Conservation (phyloP, 37 sponge, comb jelly and placozoan species). For the Amphimedon queenslandica region DNA sequence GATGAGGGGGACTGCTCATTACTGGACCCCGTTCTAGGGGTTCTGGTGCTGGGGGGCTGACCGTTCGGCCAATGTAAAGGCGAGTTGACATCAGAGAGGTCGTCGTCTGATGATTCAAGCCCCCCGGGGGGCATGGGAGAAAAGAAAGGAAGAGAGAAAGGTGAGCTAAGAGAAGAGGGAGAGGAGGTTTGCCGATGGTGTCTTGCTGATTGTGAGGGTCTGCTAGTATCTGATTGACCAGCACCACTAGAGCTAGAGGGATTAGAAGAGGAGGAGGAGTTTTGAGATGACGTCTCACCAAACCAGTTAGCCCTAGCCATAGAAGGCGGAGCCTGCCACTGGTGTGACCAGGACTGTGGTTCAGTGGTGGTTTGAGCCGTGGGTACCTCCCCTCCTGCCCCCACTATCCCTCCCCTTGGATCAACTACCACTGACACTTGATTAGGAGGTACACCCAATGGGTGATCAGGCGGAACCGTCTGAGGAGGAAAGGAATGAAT, state of each 20-base stretch:
- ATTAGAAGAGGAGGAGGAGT: neutral
- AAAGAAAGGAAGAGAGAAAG: neutral
- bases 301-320: neutral
- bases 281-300: neutral
- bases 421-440: constrained; percentile 8
- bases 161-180: neutral
- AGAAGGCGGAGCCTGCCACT: neutral
- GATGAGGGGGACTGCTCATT: neutral
- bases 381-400: neutral
- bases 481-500: neutral
- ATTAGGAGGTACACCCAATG: neutral
- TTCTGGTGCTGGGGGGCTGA: neutral
- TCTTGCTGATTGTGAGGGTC: neutral
- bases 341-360: neutral
- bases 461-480: neutral
- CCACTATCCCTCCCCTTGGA: neutral
- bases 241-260: neutral
- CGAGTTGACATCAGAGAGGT: neutral
- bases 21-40: neutral
- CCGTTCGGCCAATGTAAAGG: neutral
- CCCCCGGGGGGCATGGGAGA: neutral
- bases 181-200: neutral
- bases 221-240: neutral
- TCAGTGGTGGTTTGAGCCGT: neutral
- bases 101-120: neutral